These are phyloP conservation scores for Druceiella hillmani DNA, from an alignment of 2,888 invertebrate species.

Conservation along the genomic window DNA sequence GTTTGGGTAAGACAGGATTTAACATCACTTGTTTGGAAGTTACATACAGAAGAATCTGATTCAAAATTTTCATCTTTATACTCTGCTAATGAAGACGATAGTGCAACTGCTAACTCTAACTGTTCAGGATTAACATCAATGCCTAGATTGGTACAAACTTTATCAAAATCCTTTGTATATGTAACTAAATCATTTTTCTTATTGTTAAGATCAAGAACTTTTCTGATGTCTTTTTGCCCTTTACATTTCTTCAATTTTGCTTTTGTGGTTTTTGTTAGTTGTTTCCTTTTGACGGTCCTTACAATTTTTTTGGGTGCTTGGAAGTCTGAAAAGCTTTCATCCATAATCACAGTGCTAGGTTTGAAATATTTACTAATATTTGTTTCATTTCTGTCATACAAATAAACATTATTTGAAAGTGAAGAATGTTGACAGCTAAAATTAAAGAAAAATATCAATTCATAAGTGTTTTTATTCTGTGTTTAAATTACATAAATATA, in stretches of 20 bases:
- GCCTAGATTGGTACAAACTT: conserved; percentile 39
- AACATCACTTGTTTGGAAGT: conserved; percentile 3
- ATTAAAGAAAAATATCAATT: too few species aligned
- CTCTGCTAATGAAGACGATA: conserved; percentile 53
- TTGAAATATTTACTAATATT: conserved; percentile 40
- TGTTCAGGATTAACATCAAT: conserved; percentile 59
- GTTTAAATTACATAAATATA: too few species aligned
- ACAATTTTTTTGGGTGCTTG: conserved; percentile 32
- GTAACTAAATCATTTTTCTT: conserved; percentile 37
- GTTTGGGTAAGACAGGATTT: too few species aligned
- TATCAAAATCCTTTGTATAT: conserved; percentile 40
- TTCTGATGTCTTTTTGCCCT: conserved; percentile 42
- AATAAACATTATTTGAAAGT: too few species aligned
- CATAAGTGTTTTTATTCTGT: too few species aligned
- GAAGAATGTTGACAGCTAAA: too few species aligned
- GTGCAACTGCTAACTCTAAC: conserved; percentile 60
- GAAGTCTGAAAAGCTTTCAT: conserved; percentile 42
- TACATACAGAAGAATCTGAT: conserved; percentile 6
- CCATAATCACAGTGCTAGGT: conserved; percentile 31
- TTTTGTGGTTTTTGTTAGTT: conserved; percentile 25
- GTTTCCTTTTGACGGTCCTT: background rate
- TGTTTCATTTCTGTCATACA: too few species aligned
- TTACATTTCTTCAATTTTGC: conserved; percentile 29
- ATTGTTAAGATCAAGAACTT: conserved; percentile 33
- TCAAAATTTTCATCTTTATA: conserved; percentile 12